phyloP scores from a whole-genome alignment of 1,140 invertebrate species.

The Heliconius hermathena region DNA sequence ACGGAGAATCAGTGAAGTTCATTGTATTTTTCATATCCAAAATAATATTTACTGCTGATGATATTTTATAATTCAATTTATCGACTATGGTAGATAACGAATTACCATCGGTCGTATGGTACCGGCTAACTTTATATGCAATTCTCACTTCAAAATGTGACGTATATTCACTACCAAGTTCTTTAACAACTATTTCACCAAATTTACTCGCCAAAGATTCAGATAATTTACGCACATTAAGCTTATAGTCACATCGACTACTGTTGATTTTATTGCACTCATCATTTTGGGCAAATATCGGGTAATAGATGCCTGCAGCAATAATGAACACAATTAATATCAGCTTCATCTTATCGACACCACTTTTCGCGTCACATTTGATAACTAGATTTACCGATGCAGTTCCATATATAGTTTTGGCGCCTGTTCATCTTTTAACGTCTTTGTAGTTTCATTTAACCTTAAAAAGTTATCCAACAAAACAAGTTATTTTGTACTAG shows the following conservation, averaged over 20 bases:
- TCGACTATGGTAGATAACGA: slow-evolving; percentile 61
- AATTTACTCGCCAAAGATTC: slow-evolving; percentile 67
- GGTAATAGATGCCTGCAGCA: slow-evolving; percentile 38
- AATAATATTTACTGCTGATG: slow-evolving; percentile 68
- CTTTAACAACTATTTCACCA: slow-evolving; percentile 65
- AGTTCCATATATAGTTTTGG: not conserved
- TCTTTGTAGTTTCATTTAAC: not conserved
- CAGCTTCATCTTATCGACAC: slow-evolving; percentile 71
- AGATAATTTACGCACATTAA: slow-evolving; percentile 61
- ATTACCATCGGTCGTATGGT: slow-evolving; percentile 58
- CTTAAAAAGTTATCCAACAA: not conserved
- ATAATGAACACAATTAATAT: slow-evolving; percentile 62
- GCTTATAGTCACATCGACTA: slow-evolving; percentile 63
- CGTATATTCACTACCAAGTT: slow-evolving; percentile 70
- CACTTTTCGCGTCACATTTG: slow-evolving; percentile 49
- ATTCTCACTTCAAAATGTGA: slow-evolving; percentile 65
- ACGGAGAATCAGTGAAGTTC: slow-evolving; percentile 61
- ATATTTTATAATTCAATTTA: slow-evolving; percentile 69
- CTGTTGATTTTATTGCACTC: slow-evolving; percentile 60
- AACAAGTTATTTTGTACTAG: not conserved
- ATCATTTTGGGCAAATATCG: slow-evolving; percentile 60
- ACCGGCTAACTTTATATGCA: slow-evolving; percentile 63
- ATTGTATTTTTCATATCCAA: slow-evolving; percentile 68
- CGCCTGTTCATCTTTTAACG: not conserved
- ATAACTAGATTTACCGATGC: not conserved